Evolutionary conservation across 2,888 invertebrate genomes (phyloP).

Genomic region (Drosophila yooni): DNA sequence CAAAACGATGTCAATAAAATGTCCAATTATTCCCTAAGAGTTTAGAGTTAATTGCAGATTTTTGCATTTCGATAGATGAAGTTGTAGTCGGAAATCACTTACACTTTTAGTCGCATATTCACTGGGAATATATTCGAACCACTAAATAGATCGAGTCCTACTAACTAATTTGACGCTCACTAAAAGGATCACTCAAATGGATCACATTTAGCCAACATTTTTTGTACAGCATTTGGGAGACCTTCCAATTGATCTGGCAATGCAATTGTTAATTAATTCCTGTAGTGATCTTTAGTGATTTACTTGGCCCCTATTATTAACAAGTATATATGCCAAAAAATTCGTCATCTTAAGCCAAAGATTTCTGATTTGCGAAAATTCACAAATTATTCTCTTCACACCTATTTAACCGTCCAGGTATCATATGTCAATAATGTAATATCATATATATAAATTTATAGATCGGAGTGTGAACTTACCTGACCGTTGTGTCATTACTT

Average conservation of each 20-base stretch:
- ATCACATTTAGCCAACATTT: no score
- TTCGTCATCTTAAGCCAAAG: not conserved
- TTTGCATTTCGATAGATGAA: not conserved
- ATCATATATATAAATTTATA: not conserved
- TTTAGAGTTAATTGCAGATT: not conserved
- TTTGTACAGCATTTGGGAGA: no score
- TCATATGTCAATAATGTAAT: not conserved
- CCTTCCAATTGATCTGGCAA: no score
- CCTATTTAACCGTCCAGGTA: not conserved
- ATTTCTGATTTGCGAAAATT: not conserved
- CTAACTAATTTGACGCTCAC: not conserved
- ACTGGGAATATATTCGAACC: not conserved
- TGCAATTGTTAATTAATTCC: not conserved
- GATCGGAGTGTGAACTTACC: conserved; percentile 71
- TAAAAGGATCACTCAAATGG: no score
- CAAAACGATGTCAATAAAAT: not conserved
- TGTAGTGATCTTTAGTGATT: no score
- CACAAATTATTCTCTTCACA: not conserved
- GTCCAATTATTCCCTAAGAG: not conserved
- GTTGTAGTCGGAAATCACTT: no score
- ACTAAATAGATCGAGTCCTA: not conserved
- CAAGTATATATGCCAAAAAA: not conserved
- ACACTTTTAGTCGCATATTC: not conserved
- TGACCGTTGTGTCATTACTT: conserved; percentile 92
- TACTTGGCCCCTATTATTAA: not conserved